Evolutionary conservation across 2,113 vertebrate genomes (phyloP).

Genomic region (Phylloscopus trochilus): DNA sequence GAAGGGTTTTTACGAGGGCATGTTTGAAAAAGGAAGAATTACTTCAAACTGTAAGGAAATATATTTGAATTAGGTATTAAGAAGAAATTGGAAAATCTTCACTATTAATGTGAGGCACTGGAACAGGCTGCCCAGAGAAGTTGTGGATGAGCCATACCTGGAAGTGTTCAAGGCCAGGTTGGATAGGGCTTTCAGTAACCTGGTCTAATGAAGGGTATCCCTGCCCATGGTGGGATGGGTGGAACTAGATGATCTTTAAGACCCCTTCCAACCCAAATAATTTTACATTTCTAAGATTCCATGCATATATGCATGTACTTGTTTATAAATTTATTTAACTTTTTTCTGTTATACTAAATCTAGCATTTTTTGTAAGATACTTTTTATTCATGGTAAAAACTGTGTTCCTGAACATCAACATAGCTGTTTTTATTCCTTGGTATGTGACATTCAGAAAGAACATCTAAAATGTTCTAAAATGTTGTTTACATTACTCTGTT

Average conservation of each 20-base stretch:
- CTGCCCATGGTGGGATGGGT: background rate
- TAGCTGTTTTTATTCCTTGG: background rate
- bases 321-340: background rate
- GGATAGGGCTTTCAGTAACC: background rate
- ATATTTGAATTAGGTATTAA: background rate
- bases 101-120: background rate
- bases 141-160: background rate
- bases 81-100: background rate
- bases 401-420: background rate
- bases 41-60: background rate
- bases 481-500: background rate
- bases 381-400: background rate
- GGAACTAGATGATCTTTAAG: background rate
- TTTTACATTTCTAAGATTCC: background rate
- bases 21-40: background rate
- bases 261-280: background rate
- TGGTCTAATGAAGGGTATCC: background rate
- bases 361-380: background rate
- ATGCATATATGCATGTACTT: too few relatives aligned
- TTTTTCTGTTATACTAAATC: too few relatives aligned
- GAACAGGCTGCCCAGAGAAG: background rate
- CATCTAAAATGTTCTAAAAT: background rate
- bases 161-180: background rate
- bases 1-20: accelerated
- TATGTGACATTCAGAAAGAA: background rate